A percentile compares a stretch with the other conserved stretches of the same genome.
These are phyloP conservation scores for Elephantulus edwardii DNA, from an alignment of 2,113 vertebrate genomes.

Conservation along the genomic window DNA sequence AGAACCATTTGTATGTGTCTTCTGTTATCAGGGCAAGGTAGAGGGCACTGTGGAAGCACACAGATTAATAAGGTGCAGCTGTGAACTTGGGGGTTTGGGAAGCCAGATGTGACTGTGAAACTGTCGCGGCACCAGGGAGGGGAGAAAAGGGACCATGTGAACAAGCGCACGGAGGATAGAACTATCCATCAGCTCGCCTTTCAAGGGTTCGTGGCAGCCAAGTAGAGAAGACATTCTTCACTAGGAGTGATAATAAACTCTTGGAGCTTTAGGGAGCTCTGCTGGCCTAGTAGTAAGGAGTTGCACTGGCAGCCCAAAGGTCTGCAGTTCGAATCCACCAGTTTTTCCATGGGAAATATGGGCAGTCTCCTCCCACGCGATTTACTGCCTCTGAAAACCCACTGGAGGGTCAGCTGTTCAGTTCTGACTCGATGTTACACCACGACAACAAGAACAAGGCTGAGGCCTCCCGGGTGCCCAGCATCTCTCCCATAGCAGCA, in stretches of 20 bases:
- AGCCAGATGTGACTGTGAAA: not conserved
- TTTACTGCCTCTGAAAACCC: too few relatives aligned
- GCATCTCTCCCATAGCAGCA: not conserved
- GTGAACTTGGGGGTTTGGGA: not conserved
- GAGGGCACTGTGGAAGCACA: not conserved
- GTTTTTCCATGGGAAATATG: too few relatives aligned
- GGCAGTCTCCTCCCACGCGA: too few relatives aligned
- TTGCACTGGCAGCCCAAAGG: too few relatives aligned
- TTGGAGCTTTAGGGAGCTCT: too few relatives aligned
- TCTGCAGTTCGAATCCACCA: too few relatives aligned
- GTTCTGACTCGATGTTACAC: too few relatives aligned
- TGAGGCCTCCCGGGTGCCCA: too few relatives aligned
- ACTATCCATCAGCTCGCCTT: constrained; percentile 17
- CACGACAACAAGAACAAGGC: too few relatives aligned
- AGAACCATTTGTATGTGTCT: not conserved
- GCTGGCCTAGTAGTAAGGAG: too few relatives aligned
- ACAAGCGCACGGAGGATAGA: not conserved
- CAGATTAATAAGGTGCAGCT: not conserved
- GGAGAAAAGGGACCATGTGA: not conserved
- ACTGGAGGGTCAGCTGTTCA: too few relatives aligned
- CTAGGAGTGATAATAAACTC: not conserved
- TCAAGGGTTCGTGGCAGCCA: not conserved
- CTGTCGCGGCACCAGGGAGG: not conserved
- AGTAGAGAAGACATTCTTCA: constrained; percentile 30
- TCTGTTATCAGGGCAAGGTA: constrained; percentile 19